Conservation (phyloP, 2,888 invertebrate species). For the Callyntrura guangdongensis region DNA sequence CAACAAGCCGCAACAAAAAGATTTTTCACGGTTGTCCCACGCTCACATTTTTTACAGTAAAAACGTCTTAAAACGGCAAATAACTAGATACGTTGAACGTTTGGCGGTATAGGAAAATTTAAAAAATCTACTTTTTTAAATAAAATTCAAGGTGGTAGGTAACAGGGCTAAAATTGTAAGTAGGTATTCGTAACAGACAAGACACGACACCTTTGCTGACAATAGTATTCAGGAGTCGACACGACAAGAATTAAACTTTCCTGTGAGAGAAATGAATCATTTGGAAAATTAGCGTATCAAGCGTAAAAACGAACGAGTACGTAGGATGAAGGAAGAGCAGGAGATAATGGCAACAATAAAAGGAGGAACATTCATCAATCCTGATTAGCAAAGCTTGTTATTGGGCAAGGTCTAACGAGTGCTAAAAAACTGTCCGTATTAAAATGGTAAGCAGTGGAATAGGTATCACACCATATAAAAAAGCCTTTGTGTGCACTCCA, state of each 20-base stretch:
- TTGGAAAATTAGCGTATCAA: constrained; percentile 44
- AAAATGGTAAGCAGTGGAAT: no score
- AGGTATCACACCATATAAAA: no score
- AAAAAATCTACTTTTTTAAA: constrained; percentile 19
- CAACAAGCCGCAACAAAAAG: constrained; percentile 53
- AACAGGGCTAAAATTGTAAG: no score
- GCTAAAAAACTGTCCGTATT: constrained; percentile 60
- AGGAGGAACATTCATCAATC: constrained; percentile 66
- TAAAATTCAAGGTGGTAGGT: constrained; percentile 24
- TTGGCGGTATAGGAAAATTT: no score
- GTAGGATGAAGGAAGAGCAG: neutral
- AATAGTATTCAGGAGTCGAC: neutral
- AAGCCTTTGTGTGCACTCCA: no score
- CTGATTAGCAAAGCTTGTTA: constrained; percentile 66
- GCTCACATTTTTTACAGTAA: constrained; percentile 12
- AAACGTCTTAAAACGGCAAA: neutral
- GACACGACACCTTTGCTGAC: no score
- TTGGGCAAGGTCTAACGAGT: constrained; percentile 58
- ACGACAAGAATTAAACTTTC: constrained; percentile 10
- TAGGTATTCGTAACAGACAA: neutral
- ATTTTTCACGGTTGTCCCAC: constrained; percentile 22
- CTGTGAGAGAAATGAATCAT: constrained; percentile 47
- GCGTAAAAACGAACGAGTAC: constrained; percentile 24
- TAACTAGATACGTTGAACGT: no score
- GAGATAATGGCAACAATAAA: neutral